These are phyloP conservation scores for Papilio demoleus DNA, from an alignment of 2,888 invertebrate genomes.

Conservation along the genomic window DNA sequence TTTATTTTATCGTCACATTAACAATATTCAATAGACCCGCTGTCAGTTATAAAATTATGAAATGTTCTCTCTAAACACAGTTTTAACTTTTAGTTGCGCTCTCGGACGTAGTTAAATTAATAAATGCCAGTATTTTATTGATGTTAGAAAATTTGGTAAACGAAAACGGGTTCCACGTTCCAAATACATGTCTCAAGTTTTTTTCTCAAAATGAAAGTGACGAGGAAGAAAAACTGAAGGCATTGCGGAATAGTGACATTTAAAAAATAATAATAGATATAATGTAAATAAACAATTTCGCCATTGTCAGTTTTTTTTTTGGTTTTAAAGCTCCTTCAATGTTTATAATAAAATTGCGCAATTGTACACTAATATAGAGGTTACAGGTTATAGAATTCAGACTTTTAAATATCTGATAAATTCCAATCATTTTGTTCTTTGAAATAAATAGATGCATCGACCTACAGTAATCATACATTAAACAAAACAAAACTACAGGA, in stretches of 20 bases:
- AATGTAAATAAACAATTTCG: too few relatives aligned
- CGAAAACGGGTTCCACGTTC: constrained; percentile 25
- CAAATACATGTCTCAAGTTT: constrained; percentile 28
- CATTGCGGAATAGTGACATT: not conserved
- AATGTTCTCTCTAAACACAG: constrained; percentile 33
- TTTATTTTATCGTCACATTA: constrained; percentile 37
- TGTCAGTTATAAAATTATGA: constrained; percentile 38
- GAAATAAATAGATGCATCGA: too few relatives aligned
- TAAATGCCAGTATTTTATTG: constrained; percentile 29
- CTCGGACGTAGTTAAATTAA: constrained; percentile 29
- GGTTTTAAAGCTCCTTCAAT: too few relatives aligned
- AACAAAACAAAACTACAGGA: too few relatives aligned
- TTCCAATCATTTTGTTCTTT: too few relatives aligned
- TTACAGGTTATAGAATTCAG: too few relatives aligned
- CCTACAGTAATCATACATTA: too few relatives aligned
- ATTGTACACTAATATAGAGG: too few relatives aligned
- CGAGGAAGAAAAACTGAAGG: constrained; percentile 5
- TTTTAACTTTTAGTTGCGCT: constrained; percentile 32
- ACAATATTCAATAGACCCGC: constrained; percentile 30
- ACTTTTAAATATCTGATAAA: too few relatives aligned
- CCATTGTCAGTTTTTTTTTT: too few relatives aligned
- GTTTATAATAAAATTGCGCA: too few relatives aligned
- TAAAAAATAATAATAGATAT: too few relatives aligned
- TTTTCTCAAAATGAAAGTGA: constrained; percentile 17
- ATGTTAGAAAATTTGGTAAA: constrained; percentile 32